Conservation (phyloP, 2,113 vertebrate genomes). For the Tamias sibiricus region DNA sequence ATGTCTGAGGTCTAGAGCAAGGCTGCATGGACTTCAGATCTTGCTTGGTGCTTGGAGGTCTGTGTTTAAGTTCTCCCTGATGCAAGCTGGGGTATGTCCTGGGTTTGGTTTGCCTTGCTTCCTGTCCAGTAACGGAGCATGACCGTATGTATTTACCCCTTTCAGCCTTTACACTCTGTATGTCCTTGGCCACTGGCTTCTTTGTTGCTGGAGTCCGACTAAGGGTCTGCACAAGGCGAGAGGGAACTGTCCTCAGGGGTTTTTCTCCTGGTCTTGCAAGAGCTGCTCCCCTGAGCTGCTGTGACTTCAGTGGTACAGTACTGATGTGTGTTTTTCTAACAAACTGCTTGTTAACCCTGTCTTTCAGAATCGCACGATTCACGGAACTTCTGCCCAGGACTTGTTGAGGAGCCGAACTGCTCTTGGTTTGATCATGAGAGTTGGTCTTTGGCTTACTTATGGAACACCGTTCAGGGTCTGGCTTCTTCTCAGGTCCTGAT, state of each 20-base stretch:
- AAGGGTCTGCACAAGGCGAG: neutral
- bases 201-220: neutral
- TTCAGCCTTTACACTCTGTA: neutral
- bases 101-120: neutral
- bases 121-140: neutral
- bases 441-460: neutral
- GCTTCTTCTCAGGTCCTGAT: neutral
- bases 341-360: neutral
- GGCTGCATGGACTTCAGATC: neutral
- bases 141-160: neutral
- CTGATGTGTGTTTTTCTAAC: neutral
- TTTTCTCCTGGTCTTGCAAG: slow-evolving; percentile 22
- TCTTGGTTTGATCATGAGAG: neutral
- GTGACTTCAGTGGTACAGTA: neutral
- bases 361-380: neutral
- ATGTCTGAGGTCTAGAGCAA: neutral
- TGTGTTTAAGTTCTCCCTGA: neutral
- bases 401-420: slow-evolving; percentile 13
- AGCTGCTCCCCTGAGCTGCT: neutral
- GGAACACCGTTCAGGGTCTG: too few relatives aligned
- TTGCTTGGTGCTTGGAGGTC: neutral
- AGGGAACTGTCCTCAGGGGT: neutral
- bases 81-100: rapidly evolving
- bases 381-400: neutral
- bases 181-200: slow-evolving; percentile 18